A percentile compares a stretch with the other conserved stretches of the same genome.
phyloP scores from a whole-genome alignment of 2,888 invertebrate species.

The Brenthis daphne region DNA sequence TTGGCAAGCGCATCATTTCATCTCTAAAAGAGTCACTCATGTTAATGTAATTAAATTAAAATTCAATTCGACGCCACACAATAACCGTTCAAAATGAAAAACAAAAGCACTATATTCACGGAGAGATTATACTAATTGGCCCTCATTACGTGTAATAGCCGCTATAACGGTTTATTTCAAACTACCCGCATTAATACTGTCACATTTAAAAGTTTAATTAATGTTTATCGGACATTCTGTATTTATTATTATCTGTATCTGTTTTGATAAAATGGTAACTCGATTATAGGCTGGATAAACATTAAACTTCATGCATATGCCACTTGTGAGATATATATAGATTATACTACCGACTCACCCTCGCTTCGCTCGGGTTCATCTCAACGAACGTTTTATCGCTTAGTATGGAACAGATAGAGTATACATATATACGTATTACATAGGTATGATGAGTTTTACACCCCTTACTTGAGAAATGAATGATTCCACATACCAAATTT shows the following conservation, averaged over 20 bases:
- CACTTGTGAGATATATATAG: background rate
- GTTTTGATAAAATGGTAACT: background rate
- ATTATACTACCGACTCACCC: background rate
- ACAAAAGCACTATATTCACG: slow-evolving; percentile 31
- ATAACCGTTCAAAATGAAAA: slow-evolving; percentile 33
- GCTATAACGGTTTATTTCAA: slow-evolving; percentile 32
- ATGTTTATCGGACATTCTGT: slow-evolving; percentile 7
- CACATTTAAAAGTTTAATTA: slow-evolving; percentile 21
- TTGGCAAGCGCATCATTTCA: background rate
- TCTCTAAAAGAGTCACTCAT: background rate
- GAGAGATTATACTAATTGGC: slow-evolving; percentile 37
- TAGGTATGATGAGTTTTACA: no score
- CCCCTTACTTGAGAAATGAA: no score
- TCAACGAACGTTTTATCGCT: no score
- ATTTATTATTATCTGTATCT: background rate
- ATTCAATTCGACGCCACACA: slow-evolving; percentile 30
- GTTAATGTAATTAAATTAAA: slow-evolving; percentile 28
- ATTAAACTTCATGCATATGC: no score
- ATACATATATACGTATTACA: no score
- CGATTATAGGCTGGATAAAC: background rate
- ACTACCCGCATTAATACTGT: slow-evolving; percentile 27
- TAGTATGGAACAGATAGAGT: no score
- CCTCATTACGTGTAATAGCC: slow-evolving; percentile 36
- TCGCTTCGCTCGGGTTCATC: no score
- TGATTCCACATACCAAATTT: no score